A percentile compares a stretch with the other conserved stretches of the same genome.
Evolutionary conservation across 1,140 invertebrate genomes (phyloP).

Genomic region (Pseudomyrmex pallidus): DNA sequence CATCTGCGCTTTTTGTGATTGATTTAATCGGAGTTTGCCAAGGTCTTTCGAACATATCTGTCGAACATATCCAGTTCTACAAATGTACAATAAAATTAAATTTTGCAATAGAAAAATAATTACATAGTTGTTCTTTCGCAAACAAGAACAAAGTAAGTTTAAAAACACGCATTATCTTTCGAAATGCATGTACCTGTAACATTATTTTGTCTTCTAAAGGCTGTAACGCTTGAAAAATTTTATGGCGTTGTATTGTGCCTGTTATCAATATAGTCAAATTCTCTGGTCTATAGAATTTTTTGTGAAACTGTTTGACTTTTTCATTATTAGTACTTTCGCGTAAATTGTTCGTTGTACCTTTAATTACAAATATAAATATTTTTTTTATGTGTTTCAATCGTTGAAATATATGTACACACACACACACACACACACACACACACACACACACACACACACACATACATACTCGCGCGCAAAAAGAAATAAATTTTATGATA

Average conservation of each 20-base stretch:
- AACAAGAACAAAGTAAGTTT: no score
- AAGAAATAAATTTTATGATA: not conserved
- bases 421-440: no score
- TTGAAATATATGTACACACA: no score
- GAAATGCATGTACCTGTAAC: conserved; percentile 86
- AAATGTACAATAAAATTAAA: conserved; percentile 62
- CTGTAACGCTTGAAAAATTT: conserved; percentile 91
- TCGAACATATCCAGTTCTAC: conserved; percentile 86
- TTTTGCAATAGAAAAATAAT: not conserved
- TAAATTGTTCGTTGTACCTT: conserved; percentile 90
- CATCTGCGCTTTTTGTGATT: conserved; percentile 85
- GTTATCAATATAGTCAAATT: conserved; percentile 94
- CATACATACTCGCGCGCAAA: no score
- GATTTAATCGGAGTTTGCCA: conserved; percentile 91
- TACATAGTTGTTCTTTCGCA: no score
- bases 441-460: not conserved
- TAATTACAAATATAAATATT: no score
- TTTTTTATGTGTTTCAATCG: no score
- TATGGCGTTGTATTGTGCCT: conserved; percentile 91
- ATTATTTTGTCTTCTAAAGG: conserved; percentile 93
- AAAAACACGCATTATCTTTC: no score
- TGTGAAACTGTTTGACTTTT: conserved; percentile 94
- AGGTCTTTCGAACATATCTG: conserved; percentile 88
- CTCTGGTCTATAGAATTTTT: conserved; percentile 94
- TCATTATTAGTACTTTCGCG: conserved; percentile 91